Base-by-base conservation (phyloP, 1,140 invertebrate species). In the Frieseomelitta varia region DNA sequence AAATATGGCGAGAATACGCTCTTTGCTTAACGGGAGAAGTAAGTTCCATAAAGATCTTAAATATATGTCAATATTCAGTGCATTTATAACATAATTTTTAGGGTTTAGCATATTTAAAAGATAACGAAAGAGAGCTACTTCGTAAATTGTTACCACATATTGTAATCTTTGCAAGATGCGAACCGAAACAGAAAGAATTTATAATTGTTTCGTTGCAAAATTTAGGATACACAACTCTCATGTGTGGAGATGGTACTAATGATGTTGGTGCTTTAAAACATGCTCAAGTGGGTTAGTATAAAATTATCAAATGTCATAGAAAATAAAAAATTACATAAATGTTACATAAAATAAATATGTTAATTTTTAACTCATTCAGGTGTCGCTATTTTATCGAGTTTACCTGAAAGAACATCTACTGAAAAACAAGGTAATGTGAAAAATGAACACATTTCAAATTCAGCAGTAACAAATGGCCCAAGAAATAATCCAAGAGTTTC, bases 201-300 rank as follows among this genome's bases (percentile, higher is more conserved):
- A 97, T 99, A 4, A 97, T 99, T 63, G 97, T 98, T 3, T 96
- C 97, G 17, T 94, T 99, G 53, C 99, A 99, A 94, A 95, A 96
- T 53, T 93, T 98, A 2, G 99, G 99, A 34, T 99, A 97, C 92
- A 96, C 96, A 6, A 99, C 99, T 1, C 94, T 99, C 0, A 99
- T 99, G 99, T 99, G 99, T 94, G 99, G 99, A n/a, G 99, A 99
- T 96, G 99, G 99, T 85, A 99, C 99, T 3, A 99, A 99, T 95
- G 99, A 99, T 96, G 99, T 99, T 47, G 99, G 99, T n/a, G 99
- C 99, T 39, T 95, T 99, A 17, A 99, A 99, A 96, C 99, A 99
- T 95, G 98, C 99, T 61, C 97, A 99, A 95, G 98, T 99, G 93
- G 98, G 98, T 97, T 74, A 91, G 93, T 90, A 74, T 4, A 67